Conservation (phyloP, 2,113 vertebrate genomes). For the Chelonoidis abingdonii region DNA sequence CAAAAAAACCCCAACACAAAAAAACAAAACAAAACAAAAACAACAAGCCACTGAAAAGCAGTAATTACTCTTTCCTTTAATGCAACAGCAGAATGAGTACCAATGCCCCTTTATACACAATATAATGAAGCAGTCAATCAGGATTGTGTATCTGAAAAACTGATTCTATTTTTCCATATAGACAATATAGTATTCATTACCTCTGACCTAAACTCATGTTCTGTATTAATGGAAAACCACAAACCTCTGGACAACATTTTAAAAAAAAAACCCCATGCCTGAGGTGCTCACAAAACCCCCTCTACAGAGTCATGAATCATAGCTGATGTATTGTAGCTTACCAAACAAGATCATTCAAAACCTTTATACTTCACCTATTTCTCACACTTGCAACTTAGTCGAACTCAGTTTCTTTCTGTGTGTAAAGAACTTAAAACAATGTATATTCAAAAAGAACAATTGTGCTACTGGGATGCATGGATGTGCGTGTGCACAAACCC, state of each 20-base stretch:
- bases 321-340: neutral
- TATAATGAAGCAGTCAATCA: neutral
- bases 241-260: neutral
- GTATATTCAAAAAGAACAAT: neutral
- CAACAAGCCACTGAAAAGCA: neutral
- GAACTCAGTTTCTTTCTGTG: neutral
- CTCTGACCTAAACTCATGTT: neutral
- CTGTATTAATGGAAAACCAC: neutral
- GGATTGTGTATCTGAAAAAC: neutral
- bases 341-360: neutral
- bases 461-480: neutral
- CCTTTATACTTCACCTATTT: neutral
- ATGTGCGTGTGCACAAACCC: no score
- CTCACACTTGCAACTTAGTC: neutral
- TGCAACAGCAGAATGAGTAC: neutral
- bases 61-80: neutral
- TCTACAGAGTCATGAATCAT: neutral
- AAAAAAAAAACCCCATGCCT: neutral
- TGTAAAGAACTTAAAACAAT: neutral
- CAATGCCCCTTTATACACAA: neutral
- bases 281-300: neutral
- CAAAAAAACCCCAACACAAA: neutral
- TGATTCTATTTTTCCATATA: neutral
- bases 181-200: neutral
- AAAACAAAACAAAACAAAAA: no score